phyloP scores from a whole-genome alignment of 37 sponge, comb jelly and placozoan genomes.

The Spongilla lacustris region DNA sequence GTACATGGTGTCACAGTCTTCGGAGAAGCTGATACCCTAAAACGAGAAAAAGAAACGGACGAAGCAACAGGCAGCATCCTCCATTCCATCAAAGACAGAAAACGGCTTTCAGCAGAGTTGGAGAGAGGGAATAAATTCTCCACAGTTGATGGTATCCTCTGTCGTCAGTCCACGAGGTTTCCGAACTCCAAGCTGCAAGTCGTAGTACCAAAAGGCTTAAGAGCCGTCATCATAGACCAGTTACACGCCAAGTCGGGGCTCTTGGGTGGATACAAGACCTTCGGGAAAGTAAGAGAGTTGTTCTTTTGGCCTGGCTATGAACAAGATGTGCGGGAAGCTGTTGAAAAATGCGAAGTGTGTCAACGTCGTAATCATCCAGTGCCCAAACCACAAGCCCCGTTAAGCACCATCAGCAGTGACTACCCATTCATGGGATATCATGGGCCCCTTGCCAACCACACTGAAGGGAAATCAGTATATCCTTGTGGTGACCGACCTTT shows the following conservation, averaged over 20 bases:
- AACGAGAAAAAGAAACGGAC: neutral
- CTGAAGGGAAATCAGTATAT: constrained; percentile 27
- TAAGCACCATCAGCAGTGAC: constrained; percentile 13
- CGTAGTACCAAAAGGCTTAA: constrained; percentile 1
- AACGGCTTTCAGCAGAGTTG: neutral
- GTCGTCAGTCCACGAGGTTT: constrained; percentile 10
- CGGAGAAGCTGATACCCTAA: neutral
- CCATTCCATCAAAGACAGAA: neutral
- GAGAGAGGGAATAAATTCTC: neutral
- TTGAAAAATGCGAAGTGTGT: constrained; percentile 13
- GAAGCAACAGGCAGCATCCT: neutral
- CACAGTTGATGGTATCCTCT: neutral
- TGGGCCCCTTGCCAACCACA: constrained; percentile 34
- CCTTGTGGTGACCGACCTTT: constrained; percentile 32
- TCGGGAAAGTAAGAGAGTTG: constrained; percentile 21
- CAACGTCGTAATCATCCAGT: constrained; percentile 18
- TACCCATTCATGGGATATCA: constrained; percentile 37
- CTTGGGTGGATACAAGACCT: constrained; percentile 21
- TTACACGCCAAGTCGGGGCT: constrained; percentile 25
- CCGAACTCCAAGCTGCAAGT: constrained; percentile 7
- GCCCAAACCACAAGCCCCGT: constrained; percentile 13
- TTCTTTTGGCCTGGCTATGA: constrained; percentile 33
- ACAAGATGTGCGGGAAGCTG: neutral
- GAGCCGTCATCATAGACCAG: constrained; percentile 5
- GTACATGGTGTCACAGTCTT: neutral